Base-by-base conservation (phyloP, 2,113 vertebrate species). In the Neolamprologus devosi region DNA sequence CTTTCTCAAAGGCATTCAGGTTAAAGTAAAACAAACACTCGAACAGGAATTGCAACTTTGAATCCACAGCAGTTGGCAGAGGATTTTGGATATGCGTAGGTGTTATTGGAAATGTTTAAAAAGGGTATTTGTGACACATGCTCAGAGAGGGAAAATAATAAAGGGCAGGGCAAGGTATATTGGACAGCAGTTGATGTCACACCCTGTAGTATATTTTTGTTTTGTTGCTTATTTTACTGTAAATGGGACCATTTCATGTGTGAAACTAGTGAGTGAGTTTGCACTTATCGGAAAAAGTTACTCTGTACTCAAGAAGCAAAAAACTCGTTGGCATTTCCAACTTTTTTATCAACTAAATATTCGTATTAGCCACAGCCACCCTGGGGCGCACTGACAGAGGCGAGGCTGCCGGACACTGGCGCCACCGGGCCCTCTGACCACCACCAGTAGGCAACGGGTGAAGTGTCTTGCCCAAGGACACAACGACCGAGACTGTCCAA, bases 291-390 rank as follows among this genome's bases (percentile, higher is more conserved):
- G 30, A 40, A n/a, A 68, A 35, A 19, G 16, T 1, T 9, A 33
- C 16, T 60, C 28, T 30, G 30, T 19, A 19, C 58, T 19, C 9
- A 10, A 63, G n/a, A 70, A 70, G n/a, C 35, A 42, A 70, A 42
- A 42, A 70, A 42, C 21, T 23, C 3, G n/a, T 42, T 70, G 37
- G 12, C 16, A 33, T 33, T 60, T 60, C 57, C 57, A 60, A 19
- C 53, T 54, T 54, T 57, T 58, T 35, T 11, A 63, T 63, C 17
- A 3, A 35, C 9, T n/a, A 63, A 7, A 63, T 19, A 35, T 35
- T 10, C 6, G 4, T 35, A 19, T 63, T 33, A 45, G 0, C 42
- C 2, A 45, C 42, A 45, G 42, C 42, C 0, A 1, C 42, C 42
- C 42, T 45, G 13, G 42, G 42, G 42, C 42, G 1, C 5, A 45